Conservation (phyloP, 2,888 invertebrate species). For the Eulithis prunata region DNA sequence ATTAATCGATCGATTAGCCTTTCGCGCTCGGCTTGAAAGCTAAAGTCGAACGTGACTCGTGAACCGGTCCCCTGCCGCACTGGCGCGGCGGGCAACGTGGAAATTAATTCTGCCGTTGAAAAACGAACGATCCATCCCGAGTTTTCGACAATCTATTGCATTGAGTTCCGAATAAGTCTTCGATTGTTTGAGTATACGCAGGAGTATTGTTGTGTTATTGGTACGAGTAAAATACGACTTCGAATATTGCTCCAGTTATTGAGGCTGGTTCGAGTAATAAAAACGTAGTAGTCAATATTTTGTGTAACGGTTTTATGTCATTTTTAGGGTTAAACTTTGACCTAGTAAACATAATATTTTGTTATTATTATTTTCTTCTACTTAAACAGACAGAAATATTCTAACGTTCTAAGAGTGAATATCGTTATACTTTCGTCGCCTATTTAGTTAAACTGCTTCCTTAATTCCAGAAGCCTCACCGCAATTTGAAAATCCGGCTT, state of each 20-base stretch:
- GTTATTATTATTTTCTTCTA: too few species aligned
- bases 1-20: conserved; percentile 81
- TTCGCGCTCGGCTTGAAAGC: conserved; percentile 70
- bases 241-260: conserved; percentile 51
- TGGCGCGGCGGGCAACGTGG: conserved; percentile 46
- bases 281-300: conserved; percentile 26
- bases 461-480: conserved; percentile 69
- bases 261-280: conserved; percentile 33
- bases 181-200: conserved; percentile 51
- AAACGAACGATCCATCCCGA: conserved; percentile 55
- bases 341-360: too few species aligned
- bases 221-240: conserved; percentile 46
- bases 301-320: conserved; percentile 21
- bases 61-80: conserved; percentile 65
- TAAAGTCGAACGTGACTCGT: conserved; percentile 76
- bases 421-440: conserved; percentile 17
- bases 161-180: conserved; percentile 53
- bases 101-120: conserved; percentile 73
- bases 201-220: conserved; percentile 42
- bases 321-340: background rate
- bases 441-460: conserved; percentile 58
- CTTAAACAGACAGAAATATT: too few species aligned
- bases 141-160: conserved; percentile 65
- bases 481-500: conserved; percentile 74
- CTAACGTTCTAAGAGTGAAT: background rate